These are phyloP conservation scores for Caenorhabditis sp. DNA, from an alignment of 2,888 invertebrate species.

Conservation along the genomic window DNA sequence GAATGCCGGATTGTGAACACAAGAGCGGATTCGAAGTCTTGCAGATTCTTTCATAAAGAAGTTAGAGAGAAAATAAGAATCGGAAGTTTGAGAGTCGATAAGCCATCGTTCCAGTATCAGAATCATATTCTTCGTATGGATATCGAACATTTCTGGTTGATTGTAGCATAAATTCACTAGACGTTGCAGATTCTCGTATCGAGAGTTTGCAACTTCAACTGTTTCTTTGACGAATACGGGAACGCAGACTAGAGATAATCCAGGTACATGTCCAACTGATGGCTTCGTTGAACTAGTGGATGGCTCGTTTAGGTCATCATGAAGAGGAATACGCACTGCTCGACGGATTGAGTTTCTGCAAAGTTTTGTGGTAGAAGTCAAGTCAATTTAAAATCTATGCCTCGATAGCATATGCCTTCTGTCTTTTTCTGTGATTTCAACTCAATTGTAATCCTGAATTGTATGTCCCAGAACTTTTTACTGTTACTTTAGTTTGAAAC, in stretches of 20 bases:
- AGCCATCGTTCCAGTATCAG: conserved; percentile 76
- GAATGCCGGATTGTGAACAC: conserved; percentile 79
- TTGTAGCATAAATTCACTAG: conserved; percentile 66
- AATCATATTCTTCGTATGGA: conserved; percentile 75
- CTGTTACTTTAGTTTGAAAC: not conserved
- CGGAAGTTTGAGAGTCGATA: conserved; percentile 66
- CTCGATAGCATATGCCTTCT: too few relatives aligned
- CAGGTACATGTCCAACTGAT: conserved; percentile 51
- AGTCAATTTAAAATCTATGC: too few relatives aligned
- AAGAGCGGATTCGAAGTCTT: conserved; percentile 66
- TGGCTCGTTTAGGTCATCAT: conserved; percentile 44
- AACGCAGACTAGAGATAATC: conserved; percentile 66
- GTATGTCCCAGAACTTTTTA: too few relatives aligned
- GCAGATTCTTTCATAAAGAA: conserved; percentile 73
- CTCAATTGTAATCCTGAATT: too few relatives aligned
- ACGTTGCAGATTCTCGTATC: conserved; percentile 65
- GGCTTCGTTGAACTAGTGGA: conserved; percentile 39
- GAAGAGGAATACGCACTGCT: conserved; percentile 63
- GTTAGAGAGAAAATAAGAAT: conserved; percentile 70
- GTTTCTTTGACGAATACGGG: conserved; percentile 66
- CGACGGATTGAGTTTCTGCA: conserved; percentile 60
- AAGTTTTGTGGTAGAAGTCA: too few relatives aligned
- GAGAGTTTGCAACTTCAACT: conserved; percentile 64
- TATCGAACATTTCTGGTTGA: conserved; percentile 71
- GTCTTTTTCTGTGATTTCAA: too few relatives aligned